A percentile compares a stretch with the other conserved stretches of the same genome.
These are phyloP conservation scores for Tanytarsus gracilentus DNA, from an alignment of 2,888 invertebrate genomes.

Conservation along the genomic window DNA sequence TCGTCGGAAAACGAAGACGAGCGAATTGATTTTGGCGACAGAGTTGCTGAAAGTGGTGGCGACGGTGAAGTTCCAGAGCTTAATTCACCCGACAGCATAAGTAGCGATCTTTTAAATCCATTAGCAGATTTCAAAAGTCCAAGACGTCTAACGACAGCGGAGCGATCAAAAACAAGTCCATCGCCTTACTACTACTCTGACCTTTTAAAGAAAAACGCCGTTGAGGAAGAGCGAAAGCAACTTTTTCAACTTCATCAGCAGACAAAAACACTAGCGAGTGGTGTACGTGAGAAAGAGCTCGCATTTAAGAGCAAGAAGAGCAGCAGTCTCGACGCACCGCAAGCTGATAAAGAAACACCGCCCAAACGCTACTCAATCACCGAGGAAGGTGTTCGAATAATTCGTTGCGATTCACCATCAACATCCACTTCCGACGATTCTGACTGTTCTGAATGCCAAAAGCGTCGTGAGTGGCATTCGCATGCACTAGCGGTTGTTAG, in stretches of 20 bases:
- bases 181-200: slow-evolving; percentile 80
- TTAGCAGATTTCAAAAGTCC: slow-evolving; percentile 43
- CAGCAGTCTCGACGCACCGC: slow-evolving; percentile 64
- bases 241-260: slow-evolving; percentile 44
- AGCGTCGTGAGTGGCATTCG: slow-evolving; percentile 44
- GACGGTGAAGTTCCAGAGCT: slow-evolving; percentile 46
- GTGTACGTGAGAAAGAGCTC: slow-evolving; percentile 21
- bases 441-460: slow-evolving; percentile 43
- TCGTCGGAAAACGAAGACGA: slow-evolving; percentile 50
- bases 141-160: slow-evolving; percentile 34
- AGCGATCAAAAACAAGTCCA: slow-evolving; percentile 52
- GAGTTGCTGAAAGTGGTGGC: no score
- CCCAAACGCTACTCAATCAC: slow-evolving; percentile 62
- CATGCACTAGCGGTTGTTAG: slow-evolving; percentile 42
- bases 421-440: slow-evolving; percentile 43
- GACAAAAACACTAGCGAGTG: slow-evolving; percentile 37
- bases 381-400: slow-evolving; percentile 54
- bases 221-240: slow-evolving; percentile 40
- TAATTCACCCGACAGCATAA: slow-evolving; percentile 62
- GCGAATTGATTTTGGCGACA: slow-evolving; percentile 39
- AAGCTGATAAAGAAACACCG: slow-evolving; percentile 48
- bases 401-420: slow-evolving; percentile 43
- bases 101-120: slow-evolving; percentile 45
- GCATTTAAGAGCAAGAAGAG: slow-evolving; percentile 53
- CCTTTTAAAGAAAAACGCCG: slow-evolving; percentile 47